Percentiles rank a stretch among this genome's conserved stretches.
phyloP scores from a whole-genome alignment of 2,888 invertebrate species.

The Torymus tubicola region DNA sequence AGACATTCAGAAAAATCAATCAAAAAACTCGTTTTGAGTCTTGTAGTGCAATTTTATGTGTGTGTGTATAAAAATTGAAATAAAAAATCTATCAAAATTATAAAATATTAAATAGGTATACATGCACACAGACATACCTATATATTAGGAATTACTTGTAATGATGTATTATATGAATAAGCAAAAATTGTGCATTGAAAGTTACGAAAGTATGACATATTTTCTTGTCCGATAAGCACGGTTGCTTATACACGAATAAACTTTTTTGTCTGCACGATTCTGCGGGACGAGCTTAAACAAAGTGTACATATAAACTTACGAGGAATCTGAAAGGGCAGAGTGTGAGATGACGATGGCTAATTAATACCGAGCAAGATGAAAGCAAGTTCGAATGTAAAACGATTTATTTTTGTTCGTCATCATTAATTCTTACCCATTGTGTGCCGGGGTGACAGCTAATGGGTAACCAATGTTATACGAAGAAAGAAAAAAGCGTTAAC shows the following conservation, averaged over 20 bases:
- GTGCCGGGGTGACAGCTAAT: not conserved
- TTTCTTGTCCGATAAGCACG: slow-evolving; percentile 2
- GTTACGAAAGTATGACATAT: slow-evolving; percentile 10
- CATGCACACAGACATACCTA: no score
- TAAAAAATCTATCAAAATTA: no score
- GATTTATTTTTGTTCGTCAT: slow-evolving; percentile 16
- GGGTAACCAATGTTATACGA: slow-evolving; percentile 24
- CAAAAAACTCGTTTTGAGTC: no score
- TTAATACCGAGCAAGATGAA: not conserved
- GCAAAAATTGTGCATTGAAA: not conserved
- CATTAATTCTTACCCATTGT: not conserved
- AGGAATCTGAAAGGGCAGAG: not conserved
- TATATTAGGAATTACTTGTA: no score
- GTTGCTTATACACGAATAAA: slow-evolving; percentile 9
- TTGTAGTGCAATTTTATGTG: no score
- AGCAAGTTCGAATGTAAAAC: slow-evolving; percentile 7
- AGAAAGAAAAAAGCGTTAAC: not conserved
- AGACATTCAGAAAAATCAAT: no score
- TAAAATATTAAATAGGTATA: no score
- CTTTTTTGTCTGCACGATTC: slow-evolving; percentile 35
- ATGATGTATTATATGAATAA: not conserved
- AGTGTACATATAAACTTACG: slow-evolving; percentile 21
- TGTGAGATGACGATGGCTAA: slow-evolving; percentile 4
- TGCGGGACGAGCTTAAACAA: slow-evolving; percentile 48
- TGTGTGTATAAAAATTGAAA: no score